Conservation (phyloP, 2,888 invertebrate genomes). For the Melanophora roralis region DNA sequence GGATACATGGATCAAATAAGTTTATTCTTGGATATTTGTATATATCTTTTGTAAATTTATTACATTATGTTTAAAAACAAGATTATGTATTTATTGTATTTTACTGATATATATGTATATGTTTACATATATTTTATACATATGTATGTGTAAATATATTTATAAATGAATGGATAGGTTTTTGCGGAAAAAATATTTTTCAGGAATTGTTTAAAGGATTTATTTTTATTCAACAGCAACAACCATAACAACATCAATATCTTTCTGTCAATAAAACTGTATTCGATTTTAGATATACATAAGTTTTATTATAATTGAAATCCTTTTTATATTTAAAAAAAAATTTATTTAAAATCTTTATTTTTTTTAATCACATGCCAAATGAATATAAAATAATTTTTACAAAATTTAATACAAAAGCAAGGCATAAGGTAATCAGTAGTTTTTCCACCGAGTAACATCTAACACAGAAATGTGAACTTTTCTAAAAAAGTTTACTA, state of each 20-base stretch:
- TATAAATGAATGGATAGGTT: too few relatives aligned
- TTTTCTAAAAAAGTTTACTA: too few relatives aligned
- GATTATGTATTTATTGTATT: not conserved
- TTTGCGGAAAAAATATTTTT: too few relatives aligned
- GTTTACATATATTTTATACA: not conserved
- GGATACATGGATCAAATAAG: not conserved
- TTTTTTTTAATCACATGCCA: too few relatives aligned
- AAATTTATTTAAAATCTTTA: not conserved
- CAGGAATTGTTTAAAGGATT: slow-evolving; percentile 10
- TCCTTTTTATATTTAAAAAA: not conserved
- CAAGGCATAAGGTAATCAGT: not conserved
- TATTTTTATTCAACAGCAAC: not conserved
- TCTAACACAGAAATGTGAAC: too few relatives aligned
- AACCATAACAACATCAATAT: too few relatives aligned
- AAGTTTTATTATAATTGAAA: slow-evolving; percentile 12
- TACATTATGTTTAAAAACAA: not conserved
- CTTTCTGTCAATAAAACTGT: not conserved
- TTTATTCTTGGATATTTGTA: too few relatives aligned
- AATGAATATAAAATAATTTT: not conserved
- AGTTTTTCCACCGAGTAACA: too few relatives aligned
- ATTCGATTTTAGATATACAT: slow-evolving; percentile 17
- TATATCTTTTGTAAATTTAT: too few relatives aligned
- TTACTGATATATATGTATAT: not conserved
- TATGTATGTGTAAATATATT: slow-evolving; percentile 16
- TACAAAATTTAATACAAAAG: not conserved